Evolutionary conservation across 2,888 invertebrate genomes (phyloP).

Genomic region (Crematogaster levior): DNA sequence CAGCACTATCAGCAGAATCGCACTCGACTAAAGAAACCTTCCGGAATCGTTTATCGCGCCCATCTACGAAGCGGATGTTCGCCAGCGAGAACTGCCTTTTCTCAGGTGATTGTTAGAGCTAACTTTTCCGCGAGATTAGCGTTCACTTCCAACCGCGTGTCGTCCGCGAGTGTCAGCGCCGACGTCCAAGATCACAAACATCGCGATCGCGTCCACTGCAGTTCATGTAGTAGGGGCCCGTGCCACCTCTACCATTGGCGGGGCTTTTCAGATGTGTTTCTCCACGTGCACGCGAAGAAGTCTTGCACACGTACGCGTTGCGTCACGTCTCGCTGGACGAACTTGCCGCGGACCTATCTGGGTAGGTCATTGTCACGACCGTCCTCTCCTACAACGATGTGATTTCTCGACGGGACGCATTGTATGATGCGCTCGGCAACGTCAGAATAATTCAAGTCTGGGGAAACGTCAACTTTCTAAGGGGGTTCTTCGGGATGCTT

Average conservation of each 20-base stretch:
- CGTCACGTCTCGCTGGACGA: constrained; percentile 63
- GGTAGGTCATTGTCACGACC: constrained; percentile 82
- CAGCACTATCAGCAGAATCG: constrained; percentile 36
- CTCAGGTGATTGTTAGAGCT: constrained; percentile 19
- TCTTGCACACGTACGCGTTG: constrained; percentile 65
- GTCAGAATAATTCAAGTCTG: neutral
- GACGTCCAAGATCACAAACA: constrained; percentile 68
- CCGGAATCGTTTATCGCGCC: constrained; percentile 20
- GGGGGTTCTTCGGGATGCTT: neutral
- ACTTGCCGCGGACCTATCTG: constrained; percentile 71
- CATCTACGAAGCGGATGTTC: constrained; percentile 5
- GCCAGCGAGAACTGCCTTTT: neutral
- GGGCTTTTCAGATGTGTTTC: constrained; percentile 73
- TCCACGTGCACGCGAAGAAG: constrained; percentile 75
- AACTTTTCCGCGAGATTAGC: constrained; percentile 44
- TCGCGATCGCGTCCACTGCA: constrained; percentile 65
- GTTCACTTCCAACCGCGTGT: constrained; percentile 70
- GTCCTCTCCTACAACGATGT: constrained; percentile 58
- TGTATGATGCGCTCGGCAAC: constrained; percentile 7
- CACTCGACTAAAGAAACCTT: constrained; percentile 19
- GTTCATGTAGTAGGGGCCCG: constrained; percentile 76
- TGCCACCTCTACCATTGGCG: constrained; percentile 75
- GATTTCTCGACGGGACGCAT: constrained; percentile 44
- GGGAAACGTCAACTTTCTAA: constrained; percentile 48
- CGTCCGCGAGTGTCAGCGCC: constrained; percentile 69